phyloP scores from a whole-genome alignment of 2,888 invertebrate species.

The Tenthredo livida region DNA sequence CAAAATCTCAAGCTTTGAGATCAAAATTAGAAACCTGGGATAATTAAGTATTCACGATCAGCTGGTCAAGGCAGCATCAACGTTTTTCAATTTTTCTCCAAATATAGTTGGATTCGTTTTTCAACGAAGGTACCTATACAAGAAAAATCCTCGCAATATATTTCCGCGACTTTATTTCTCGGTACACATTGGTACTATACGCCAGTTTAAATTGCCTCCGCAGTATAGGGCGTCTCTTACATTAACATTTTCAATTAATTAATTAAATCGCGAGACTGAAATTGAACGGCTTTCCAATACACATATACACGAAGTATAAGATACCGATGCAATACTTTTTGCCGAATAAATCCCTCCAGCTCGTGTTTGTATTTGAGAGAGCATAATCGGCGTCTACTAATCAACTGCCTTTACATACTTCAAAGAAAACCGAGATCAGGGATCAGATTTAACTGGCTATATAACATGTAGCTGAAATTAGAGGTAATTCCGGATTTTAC shows the following conservation, averaged over 20 bases:
- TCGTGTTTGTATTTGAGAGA: not conserved
- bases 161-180: not conserved
- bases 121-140: not conserved
- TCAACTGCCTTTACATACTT: not conserved
- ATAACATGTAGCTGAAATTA: not conserved
- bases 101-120: not conserved
- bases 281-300: not conserved
- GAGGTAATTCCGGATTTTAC: not conserved
- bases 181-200: not conserved
- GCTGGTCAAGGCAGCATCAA: not conserved
- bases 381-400: not conserved
- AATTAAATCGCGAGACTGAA: not conserved
- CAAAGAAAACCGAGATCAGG: not conserved
- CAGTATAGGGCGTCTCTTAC: not conserved
- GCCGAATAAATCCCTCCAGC: not conserved
- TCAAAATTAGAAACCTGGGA: not conserved
- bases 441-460: not conserved
- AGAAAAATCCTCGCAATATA: not conserved
- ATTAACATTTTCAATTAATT: conserved; percentile 16
- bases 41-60: conserved; percentile 10
- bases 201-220: not conserved
- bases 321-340: not conserved
- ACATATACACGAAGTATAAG: not conserved
- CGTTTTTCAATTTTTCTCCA: not conserved
- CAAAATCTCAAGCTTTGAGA: not conserved